Evolutionary conservation across 2,888 invertebrate species (phyloP), one percentile per base, ranked within the genome.

Genomic region (Eubasilissa splendida): DNA sequence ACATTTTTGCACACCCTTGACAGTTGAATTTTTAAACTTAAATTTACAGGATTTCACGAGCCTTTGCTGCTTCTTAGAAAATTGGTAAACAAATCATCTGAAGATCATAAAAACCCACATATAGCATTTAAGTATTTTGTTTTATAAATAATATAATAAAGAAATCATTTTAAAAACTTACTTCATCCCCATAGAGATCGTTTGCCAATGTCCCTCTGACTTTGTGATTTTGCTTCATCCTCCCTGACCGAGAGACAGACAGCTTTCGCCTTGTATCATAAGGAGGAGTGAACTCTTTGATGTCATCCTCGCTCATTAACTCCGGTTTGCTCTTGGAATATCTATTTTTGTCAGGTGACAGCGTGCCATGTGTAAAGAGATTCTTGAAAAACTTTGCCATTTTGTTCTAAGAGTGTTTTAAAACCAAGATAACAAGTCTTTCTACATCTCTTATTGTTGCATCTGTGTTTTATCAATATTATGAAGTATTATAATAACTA

Each of bases 191-290:
- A 85, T 91, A 92, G 54, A 92, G 86, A 80, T 91, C 92, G 79
- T 90, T 86, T 81, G 89, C 88, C 65, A 92, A 87, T 0, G 90
- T 89, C 83, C 91, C 89, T 42, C 93, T 87, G 84, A 91, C 91
- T 86, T 90, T 91, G 81, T 90, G 90, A 11, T 90, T 89, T 84
- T 92, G 92, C 85, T 89, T 90, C 88, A 92, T 90, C 84, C 92
- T 88, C 3, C 92, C 92, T 54, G 93, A 93, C 81, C 92, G 87
- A 0, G 93, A 92, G 84, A 92, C 92, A n/a, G 92, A 92, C 81
- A 90, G 85, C 83, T 89, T 90, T 77, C 90, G 86, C 75, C 88
- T 87, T 0, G 85, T 86, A 2, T 88, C 88, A 56, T 88, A 80
- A 0, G 87, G 87, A 0, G 88, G 86, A 0, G 86, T 82, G 52